Evolutionary conservation across 1,140 invertebrate species (phyloP), one percentile per base, ranked within the genome.

Genomic region (Oreohelix idahoensis): DNA sequence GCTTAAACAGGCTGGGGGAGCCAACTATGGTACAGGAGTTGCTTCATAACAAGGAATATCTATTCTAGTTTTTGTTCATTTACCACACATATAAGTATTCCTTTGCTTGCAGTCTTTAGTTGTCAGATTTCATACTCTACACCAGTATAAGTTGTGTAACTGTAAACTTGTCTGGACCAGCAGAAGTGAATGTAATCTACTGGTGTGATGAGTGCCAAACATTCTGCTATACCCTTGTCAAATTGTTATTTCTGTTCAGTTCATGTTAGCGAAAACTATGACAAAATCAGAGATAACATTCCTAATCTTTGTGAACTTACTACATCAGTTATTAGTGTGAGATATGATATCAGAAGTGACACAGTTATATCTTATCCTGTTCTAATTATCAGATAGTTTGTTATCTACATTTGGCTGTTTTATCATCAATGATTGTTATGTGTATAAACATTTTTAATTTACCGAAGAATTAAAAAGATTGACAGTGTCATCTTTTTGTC

Each of bases 1-100:
- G 17, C 38, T 84, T 15, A 81, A 75, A 26, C 76, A 81, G 70
- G 86, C 84, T 70, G 86, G 86, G 15, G 86, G 86, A 69, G 86
- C 86, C 23, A 86, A 88, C 73, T 87, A 87, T 36, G 86, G 85
- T 26, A 88, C 86, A 23, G 86, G 86, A 36, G 80, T 69, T 26
- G 38, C 74, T 29, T 76, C 74, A 29, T 76, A 76, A 76, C 74
- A 76, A 42, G 17, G 17, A 32, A 4, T 32, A 32, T 66, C 20
- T 32, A 13, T 29, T 32, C n/a, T 66, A 32, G n/a, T 32, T 29
- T 35, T 11, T 35, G 63, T 32, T 32, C 1, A 23, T 32, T 66
- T 66, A 29, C 17, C 63, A 66, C 63, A 32, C 29, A 29, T 13
- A 17, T 32, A 29, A 66, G 63, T 58, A 58, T 66, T 17, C 29